Evolutionary conservation across 2,888 invertebrate genomes (phyloP).

Genomic region (Drosophila robusta): DNA sequence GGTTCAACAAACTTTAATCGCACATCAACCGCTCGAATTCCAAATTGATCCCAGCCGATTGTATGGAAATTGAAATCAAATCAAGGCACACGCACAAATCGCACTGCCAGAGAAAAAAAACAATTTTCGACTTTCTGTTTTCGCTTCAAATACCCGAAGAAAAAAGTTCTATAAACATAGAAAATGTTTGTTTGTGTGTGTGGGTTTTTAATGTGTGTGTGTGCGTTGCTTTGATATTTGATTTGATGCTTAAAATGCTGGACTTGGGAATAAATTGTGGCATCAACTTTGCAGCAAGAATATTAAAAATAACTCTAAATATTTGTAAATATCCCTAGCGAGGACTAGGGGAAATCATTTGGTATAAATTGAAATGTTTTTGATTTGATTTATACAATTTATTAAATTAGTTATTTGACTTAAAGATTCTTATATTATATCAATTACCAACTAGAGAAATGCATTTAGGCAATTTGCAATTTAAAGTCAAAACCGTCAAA

Average conservation of each 20-base stretch:
- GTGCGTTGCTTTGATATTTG: slow-evolving; percentile 18
- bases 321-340: too few relatives aligned
- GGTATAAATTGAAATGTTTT: too few relatives aligned
- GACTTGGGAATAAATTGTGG: slow-evolving; percentile 1
- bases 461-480: not conserved
- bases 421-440: too few relatives aligned
- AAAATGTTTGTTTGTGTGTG: not conserved
- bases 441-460: too few relatives aligned
- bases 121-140: slow-evolving; percentile 22
- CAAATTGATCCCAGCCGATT: slow-evolving; percentile 52
- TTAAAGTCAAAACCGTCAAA: not conserved
- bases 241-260: slow-evolving; percentile 12
- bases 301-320: not conserved
- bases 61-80: slow-evolving; percentile 56
- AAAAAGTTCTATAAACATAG: slow-evolving; percentile 35
- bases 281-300: slow-evolving; percentile 3
- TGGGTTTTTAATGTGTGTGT: not conserved
- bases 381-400: too few relatives aligned
- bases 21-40: slow-evolving; percentile 61
- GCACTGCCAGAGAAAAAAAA: slow-evolving; percentile 23
- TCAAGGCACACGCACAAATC: slow-evolving; percentile 43
- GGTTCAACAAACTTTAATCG: slow-evolving; percentile 77
- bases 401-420: too few relatives aligned
- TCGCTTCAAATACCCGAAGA: slow-evolving; percentile 3
- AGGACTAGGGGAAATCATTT: too few relatives aligned